Base-by-base conservation (phyloP, 1,140 invertebrate species). In the Caerostris darwini region DNA sequence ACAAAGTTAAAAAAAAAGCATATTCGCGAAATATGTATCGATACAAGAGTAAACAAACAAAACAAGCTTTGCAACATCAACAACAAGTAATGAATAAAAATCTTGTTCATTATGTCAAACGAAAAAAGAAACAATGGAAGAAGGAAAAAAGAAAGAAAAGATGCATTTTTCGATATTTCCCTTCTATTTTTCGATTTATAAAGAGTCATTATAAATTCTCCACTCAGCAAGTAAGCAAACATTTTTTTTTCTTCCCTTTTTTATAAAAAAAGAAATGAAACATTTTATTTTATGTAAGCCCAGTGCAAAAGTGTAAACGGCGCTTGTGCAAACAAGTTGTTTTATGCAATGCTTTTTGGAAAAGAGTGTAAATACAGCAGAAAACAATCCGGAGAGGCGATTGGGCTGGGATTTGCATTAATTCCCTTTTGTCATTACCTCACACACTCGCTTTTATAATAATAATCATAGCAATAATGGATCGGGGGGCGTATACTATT, bases 381-480 rank as follows among this genome's bases (percentile, higher is more conserved):
- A 85, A 85, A 85, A 58, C 17, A 58, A 77, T 56, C 17, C 17
- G n/a, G 34, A 7, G 8, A 85, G 57, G 54, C 34, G 86, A 88
- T 88, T 88, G 86, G 12, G 12, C 7, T 88, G 86, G 86, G 86
- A 88, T 10, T 88, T 17, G 58, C 34, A 64, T 64, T 88, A 88
- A 88, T 50, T 88, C 86, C 86, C 86, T 17, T 64, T 67, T 53
- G 86, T 88, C 86, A 88, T 88, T 88, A 88, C 17, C 86, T 61
- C 50, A 53, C 19, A 54, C 54, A 53, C 17, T 88, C 34, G 59
- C 54, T 64, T 61, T 88, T 53, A 58, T 88, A 88, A 88, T 64
- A 64, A 88, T 64, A 57, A 85, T 85, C 54, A 50, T 85, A 64
- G 54, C 67, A 88, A 88, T 34, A 67, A 19, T n/a, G 54, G 19